Evolutionary conservation across 1,140 invertebrate genomes (phyloP), one percentile per base, ranked within the genome.

Genomic region (Cydia amplana): DNA sequence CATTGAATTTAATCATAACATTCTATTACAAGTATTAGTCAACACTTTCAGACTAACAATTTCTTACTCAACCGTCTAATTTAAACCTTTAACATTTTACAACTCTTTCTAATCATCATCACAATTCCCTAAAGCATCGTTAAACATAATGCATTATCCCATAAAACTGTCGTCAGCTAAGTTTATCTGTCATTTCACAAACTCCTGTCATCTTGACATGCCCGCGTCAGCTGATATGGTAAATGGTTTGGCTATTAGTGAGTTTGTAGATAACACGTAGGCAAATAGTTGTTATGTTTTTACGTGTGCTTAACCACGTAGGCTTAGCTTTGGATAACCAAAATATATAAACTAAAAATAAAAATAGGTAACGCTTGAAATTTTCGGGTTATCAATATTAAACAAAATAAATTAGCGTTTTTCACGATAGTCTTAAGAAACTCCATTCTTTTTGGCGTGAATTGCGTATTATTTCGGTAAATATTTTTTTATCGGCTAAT

Each of bases 161-260:
- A 60, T 60, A 60, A 60, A 23, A 60, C 18, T 60, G 55, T 60
- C 55, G 10, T 60, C 55, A 60, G 55, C 55, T 60, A 60, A 60
- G 18, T 60, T 60, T 60, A 23, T 60, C 55, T 60, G 55, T 23
- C 55, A 23, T 60, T 60, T 60, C 18, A 23, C 55, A 60, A 60
- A n/a, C 55, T 51, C 16, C 49, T 60, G 55, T 23, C 55, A 60
- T 60, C 18, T 20, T 23, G 55, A 2, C 55, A 60, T 60, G 49
- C 49, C 7, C 4, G 49, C 49, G 49, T 51, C n/a, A 51, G 16
- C 49, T 51, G 49, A 51, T 18, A 51, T 51, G 49, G 16, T 51
- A 51, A 51, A n/a, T 51, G 6, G n/a, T 51, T 51, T 51, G 49
- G 0, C n/a, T 6, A 18, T n/a, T 51, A 51, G 46, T 16, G 1